Evolutionary conservation across 1,140 invertebrate species (phyloP).

Genomic region (Drosophila carrolli): DNA sequence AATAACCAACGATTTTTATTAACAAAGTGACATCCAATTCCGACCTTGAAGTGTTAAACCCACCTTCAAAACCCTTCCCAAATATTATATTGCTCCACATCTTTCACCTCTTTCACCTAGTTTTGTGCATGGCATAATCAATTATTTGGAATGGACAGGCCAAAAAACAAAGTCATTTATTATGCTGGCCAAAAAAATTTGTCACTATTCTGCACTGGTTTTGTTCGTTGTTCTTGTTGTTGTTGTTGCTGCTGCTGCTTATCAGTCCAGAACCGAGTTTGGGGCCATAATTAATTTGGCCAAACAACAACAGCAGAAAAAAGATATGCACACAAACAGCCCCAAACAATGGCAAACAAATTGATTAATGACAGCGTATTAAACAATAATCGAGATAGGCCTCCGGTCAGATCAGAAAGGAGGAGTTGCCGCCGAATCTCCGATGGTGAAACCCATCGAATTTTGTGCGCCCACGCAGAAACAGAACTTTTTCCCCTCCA

Average conservation of each 20-base stretch:
- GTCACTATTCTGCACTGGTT: constrained; percentile 77
- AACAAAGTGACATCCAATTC: no score
- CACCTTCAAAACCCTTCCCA: background rate
- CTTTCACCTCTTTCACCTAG: constrained; percentile 30
- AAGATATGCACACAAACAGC: constrained; percentile 39
- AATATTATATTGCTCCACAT: constrained; percentile 10
- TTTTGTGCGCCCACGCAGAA: constrained; percentile 65
- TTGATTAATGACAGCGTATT: constrained; percentile 82
- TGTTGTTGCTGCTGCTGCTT: constrained; percentile 54
- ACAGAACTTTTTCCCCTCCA: constrained; percentile 38
- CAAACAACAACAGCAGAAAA: constrained; percentile 49
- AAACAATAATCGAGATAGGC: constrained; percentile 83
- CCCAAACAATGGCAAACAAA: constrained; percentile 80
- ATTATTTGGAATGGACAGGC: constrained; percentile 53
- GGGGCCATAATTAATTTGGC: constrained; percentile 77
- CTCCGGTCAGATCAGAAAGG: constrained; percentile 37
- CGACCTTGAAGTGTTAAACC: constrained; percentile 4
- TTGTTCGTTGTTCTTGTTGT: constrained; percentile 27
- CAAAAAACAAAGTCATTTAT: constrained; percentile 79
- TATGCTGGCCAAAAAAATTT: constrained; percentile 71
- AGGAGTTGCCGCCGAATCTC: constrained; percentile 18
- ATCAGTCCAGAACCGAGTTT: constrained; percentile 63
- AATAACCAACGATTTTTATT: background rate
- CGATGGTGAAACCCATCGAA: constrained; percentile 40
- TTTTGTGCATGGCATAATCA: constrained; percentile 48